Percentiles rank a stretch among this genome's conserved stretches.
phyloP scores from a whole-genome alignment of 2,113 vertebrate genomes.

The Chaetorhynchus papuensis region DNA sequence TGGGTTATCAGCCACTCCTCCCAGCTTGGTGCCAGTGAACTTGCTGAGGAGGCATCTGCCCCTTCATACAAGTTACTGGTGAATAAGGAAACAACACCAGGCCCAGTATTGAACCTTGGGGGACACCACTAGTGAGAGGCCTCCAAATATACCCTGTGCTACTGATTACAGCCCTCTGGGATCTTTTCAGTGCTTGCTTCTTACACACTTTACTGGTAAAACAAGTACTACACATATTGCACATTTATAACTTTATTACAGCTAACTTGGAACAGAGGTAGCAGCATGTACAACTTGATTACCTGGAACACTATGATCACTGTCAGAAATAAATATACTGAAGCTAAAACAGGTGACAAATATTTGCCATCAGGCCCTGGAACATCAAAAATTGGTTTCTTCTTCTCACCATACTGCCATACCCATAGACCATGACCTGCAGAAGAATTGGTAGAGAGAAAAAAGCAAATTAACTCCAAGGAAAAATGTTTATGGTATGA shows the following conservation, averaged over 20 bases:
- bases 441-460: background rate
- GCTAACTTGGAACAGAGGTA: background rate
- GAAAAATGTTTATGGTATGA: background rate
- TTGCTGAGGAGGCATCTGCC: background rate
- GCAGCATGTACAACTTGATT: conserved; percentile 13
- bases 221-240: fast-evolving
- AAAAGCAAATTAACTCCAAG: background rate
- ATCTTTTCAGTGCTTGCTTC: background rate
- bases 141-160: background rate
- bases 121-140: background rate
- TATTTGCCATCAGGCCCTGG: conserved; percentile 84
- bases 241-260: background rate
- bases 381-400: conserved; percentile 87
- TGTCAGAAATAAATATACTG: conserved; percentile 92
- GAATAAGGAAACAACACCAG: background rate
- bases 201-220: background rate
- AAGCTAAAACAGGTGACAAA: conserved; percentile 84
- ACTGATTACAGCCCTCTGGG: background rate
- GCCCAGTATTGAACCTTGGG: background rate
- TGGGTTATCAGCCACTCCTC: background rate
- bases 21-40: background rate
- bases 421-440: conserved; percentile 93
- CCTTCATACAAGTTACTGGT: background rate
- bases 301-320: conserved; percentile 98
- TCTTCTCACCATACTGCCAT: conserved; percentile 85